phyloP scores from a whole-genome alignment of 1,140 invertebrate species.

The Rhopalosiphum maidis region DNA sequence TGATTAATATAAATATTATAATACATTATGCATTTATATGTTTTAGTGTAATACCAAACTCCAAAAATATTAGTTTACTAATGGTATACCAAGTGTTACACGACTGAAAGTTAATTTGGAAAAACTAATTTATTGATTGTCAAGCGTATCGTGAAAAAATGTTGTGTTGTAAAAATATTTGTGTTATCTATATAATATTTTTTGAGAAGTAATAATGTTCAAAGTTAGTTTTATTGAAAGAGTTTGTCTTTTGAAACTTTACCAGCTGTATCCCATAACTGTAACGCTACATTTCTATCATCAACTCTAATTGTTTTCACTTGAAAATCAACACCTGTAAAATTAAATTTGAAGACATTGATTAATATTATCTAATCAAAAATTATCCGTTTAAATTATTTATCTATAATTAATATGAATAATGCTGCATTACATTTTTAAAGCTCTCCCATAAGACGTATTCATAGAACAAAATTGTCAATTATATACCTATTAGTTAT shows the following conservation, averaged over 20 bases:
- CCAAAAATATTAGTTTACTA: neutral
- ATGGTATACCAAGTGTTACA: neutral
- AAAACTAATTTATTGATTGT: too few species aligned
- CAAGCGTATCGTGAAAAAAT: neutral
- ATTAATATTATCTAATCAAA: neutral
- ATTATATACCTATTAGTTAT: neutral
- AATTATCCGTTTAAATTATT: neutral
- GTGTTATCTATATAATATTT: neutral
- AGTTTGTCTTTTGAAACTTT: slow-evolving; percentile 33
- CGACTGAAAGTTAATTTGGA: neutral
- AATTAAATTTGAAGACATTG: neutral
- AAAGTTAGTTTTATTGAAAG: neutral
- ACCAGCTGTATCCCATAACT: slow-evolving; percentile 74
- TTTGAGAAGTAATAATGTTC: neutral
- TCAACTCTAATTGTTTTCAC: slow-evolving; percentile 71
- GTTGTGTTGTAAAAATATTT: neutral
- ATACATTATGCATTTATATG: neutral
- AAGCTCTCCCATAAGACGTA: neutral
- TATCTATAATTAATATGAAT: neutral
- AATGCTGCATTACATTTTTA: neutral
- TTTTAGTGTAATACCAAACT: neutral
- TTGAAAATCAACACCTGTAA: slow-evolving; percentile 73
- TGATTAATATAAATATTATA: neutral
- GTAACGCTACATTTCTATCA: slow-evolving; percentile 69
- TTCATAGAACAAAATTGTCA: neutral